These are phyloP conservation scores for Sesia bembeciformis DNA, from an alignment of 2,888 invertebrate genomes.

Conservation along the genomic window DNA sequence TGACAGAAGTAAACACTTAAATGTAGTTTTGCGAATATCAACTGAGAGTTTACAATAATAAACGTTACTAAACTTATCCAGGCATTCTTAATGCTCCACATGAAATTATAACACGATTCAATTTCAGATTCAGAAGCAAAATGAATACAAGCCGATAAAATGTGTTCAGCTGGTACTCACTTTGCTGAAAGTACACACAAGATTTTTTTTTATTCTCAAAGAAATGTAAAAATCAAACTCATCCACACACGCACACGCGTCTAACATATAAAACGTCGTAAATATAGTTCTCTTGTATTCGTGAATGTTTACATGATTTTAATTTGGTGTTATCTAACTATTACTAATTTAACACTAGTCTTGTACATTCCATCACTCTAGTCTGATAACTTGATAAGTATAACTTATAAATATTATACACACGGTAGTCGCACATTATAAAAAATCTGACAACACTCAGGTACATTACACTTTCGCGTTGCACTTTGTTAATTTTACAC, in stretches of 20 bases:
- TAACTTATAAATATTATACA: too few species aligned
- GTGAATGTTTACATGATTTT: background rate
- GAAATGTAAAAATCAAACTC: conserved; percentile 33
- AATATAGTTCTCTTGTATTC: background rate
- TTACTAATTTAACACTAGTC: too few species aligned
- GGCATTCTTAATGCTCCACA: conserved; percentile 54
- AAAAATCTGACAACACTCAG: too few species aligned
- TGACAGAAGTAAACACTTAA: conserved; percentile 40
- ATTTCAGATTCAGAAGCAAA: conserved; percentile 34
- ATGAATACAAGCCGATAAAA: conserved; percentile 36
- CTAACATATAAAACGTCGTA: background rate
- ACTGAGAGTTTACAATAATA: conserved; percentile 15
- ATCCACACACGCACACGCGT: background rate
- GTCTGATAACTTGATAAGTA: too few species aligned
- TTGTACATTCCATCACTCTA: too few species aligned
- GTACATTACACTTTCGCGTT: too few species aligned
- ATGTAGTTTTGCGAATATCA: conserved; percentile 7
- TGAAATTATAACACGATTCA: conserved; percentile 33
- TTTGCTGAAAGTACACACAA: conserved; percentile 26
- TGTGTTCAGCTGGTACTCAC: conserved; percentile 32
- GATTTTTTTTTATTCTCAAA: conserved; percentile 28
- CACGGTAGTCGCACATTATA: too few species aligned
- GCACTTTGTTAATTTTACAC: too few species aligned
- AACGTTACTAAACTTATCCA: conserved; percentile 20
- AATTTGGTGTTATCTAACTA: too few species aligned